Evolutionary conservation across 2,888 invertebrate genomes (phyloP).

Genomic region (Diarsia rubi): DNA sequence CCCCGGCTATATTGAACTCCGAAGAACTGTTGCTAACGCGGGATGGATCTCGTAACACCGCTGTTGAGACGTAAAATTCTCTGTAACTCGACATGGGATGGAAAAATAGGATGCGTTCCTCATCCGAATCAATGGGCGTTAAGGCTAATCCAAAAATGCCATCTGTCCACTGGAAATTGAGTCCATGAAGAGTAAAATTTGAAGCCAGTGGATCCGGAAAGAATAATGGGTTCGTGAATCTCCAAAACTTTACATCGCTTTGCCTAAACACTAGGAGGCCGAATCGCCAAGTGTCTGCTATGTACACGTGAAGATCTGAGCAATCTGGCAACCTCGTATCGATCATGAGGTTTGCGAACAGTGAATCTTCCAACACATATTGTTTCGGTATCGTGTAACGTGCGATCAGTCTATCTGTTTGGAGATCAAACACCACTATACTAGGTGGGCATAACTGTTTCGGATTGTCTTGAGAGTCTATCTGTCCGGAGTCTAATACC

Average conservation of each 20-base stretch:
- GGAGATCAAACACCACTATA: constrained; percentile 93
- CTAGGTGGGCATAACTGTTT: constrained; percentile 94
- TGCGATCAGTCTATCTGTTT: constrained; percentile 91
- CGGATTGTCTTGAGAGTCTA: constrained; percentile 92
- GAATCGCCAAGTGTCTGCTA: constrained; percentile 93
- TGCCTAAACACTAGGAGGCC: constrained; percentile 92
- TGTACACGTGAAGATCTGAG: constrained; percentile 92
- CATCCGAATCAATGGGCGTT: constrained; percentile 88
- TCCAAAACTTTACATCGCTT: constrained; percentile 91
- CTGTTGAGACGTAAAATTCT: constrained; percentile 94
- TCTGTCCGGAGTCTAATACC: constrained; percentile 95
- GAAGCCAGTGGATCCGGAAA: constrained; percentile 94
- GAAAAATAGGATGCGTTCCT: constrained; percentile 93
- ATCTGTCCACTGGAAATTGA: constrained; percentile 96
- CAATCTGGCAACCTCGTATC: constrained; percentile 92
- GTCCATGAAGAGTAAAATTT: constrained; percentile 93
- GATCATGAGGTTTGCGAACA: constrained; percentile 93
- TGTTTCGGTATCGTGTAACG: constrained; percentile 92
- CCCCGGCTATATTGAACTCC: constrained; percentile 83
- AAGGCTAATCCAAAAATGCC: constrained; percentile 95
- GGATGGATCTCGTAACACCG: constrained; percentile 91
- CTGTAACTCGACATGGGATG: constrained; percentile 96
- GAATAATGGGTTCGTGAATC: constrained; percentile 93
- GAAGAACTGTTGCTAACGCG: constrained; percentile 78
- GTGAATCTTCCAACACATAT: constrained; percentile 92